phyloP scores from a whole-genome alignment of 2,113 vertebrate species.

The Paedocypris sp. region DNA sequence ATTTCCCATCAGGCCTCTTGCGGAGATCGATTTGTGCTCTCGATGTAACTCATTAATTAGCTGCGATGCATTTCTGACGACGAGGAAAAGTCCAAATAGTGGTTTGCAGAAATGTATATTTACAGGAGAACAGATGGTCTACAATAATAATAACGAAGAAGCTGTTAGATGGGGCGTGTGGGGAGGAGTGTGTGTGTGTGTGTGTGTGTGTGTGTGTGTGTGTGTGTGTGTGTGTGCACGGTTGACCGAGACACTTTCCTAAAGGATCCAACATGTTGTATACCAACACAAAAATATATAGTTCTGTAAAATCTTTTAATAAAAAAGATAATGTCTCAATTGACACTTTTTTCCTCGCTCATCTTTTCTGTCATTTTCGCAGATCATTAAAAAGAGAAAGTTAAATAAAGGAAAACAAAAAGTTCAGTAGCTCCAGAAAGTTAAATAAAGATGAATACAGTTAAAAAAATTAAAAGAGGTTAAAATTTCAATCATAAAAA shows the following conservation, averaged over 20 bases:
- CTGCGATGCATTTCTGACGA: slow-evolving; percentile 52
- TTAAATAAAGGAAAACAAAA: no score
- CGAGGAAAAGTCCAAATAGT: slow-evolving; percentile 50
- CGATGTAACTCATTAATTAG: slow-evolving; percentile 66
- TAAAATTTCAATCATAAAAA: no score
- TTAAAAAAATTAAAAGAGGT: no score
- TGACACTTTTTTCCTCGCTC: no score
- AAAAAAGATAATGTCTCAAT: no score
- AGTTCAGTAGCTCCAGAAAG: no score
- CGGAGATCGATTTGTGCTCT: slow-evolving; percentile 46
- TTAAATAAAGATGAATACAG: no score
- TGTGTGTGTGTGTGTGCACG: not conserved
- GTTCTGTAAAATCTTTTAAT: no score
- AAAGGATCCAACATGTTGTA: not conserved
- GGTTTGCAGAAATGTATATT: slow-evolving; percentile 49
- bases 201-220: slow-evolving; percentile 1
- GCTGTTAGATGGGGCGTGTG: slow-evolving; percentile 17
- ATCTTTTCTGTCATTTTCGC: no score
- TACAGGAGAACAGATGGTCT: slow-evolving; percentile 56
- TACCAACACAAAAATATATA: not conserved
- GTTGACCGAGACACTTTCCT: not conserved
- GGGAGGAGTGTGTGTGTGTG: not conserved
- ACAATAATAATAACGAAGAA: slow-evolving; percentile 23
- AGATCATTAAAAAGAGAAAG: no score
- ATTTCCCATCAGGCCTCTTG: slow-evolving; percentile 62